These are phyloP conservation scores for Centropyge bicolor DNA, from an alignment of 2,797 vertebrate genomes.

Conservation along the genomic window DNA sequence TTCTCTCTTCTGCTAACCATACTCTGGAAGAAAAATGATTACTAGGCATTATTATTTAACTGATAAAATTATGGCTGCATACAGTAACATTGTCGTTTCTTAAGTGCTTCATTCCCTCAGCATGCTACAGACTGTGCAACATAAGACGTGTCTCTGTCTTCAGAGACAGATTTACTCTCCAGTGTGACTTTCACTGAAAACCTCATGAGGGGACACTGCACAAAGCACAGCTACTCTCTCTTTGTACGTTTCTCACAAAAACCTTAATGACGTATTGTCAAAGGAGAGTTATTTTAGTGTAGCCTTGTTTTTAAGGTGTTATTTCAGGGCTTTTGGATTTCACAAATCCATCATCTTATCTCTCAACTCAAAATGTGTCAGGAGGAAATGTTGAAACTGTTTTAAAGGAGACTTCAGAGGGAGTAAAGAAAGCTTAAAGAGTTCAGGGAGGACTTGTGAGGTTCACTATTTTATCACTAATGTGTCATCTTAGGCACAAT, in stretches of 20 bases:
- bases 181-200: constrained; percentile 44
- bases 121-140: constrained; percentile 76
- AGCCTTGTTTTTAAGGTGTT: constrained; percentile 8
- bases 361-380: background rate
- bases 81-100: constrained; percentile 67
- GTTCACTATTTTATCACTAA: background rate
- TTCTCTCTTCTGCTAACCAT: constrained; percentile 51
- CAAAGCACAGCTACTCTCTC: constrained; percentile 8
- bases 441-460: constrained; percentile 1
- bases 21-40: constrained; percentile 66
- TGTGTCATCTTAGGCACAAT: constrained; percentile 58
- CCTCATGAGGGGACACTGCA: background rate
- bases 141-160: constrained; percentile 37
- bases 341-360: background rate
- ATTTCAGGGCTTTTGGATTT: constrained; percentile 29
- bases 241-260: constrained; percentile 13
- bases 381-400: constrained; percentile 6
- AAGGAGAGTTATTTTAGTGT: constrained; percentile 23
- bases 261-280: background rate
- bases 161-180: constrained; percentile 28
- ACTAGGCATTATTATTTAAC: constrained; percentile 63
- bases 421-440: background rate
- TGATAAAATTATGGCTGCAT: constrained; percentile 71
- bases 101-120: constrained; percentile 77
- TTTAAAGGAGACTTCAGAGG: background rate